Evolutionary conservation across 1,140 invertebrate species (phyloP), one percentile per base, ranked within the genome.

Genomic region (Pissodes strobi): DNA sequence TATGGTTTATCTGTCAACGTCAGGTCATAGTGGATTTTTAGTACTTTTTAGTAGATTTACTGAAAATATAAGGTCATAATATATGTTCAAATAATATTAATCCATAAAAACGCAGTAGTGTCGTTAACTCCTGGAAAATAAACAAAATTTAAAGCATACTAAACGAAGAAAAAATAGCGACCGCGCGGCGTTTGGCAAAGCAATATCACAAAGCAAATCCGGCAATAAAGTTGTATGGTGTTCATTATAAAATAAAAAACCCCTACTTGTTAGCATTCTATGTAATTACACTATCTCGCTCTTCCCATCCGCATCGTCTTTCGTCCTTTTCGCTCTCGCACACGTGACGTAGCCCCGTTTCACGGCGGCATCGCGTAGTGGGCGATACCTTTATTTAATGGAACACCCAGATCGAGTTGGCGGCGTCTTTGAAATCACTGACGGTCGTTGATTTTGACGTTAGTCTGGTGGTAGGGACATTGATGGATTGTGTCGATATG

Each of bases 351-450:
- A 57, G 38, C 12, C 10, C 19, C 22, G 8, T 58, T 27, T 58
- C 55, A 17, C 12, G 18, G 12, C 25, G 57, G 57, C 25, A 21
- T 51, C 38, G 25, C 43, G 13, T 19, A 67, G 68, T 73, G 69
- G 69, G 69, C 71, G 69, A 73, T 71, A 49, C 66, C 64, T 62
- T 70, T 62, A 69, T 66, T 71, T 70, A 68, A 68, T 67, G 71
- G 71, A 73, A 73, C 71, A 73, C 71, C 71, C 71, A 73, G 67
- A 73, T 71, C 66, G 71, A 66, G 70, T 71, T 64, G 69, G 68
- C 71, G 71, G 71, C 65, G 57, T 68, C 71, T 73, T 73, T 71
- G 69, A 71, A 64, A 69, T 67, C 69, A 69, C 53, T 68, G 71
- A 67, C 63, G 60, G 49, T 69, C 69, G 52, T 64, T 61, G 51